Percentiles rank a stretch among this genome's conserved stretches.
Evolutionary conservation across 1,140 invertebrate species (phyloP).

Genomic region (Cheumatopsyche charites): DNA sequence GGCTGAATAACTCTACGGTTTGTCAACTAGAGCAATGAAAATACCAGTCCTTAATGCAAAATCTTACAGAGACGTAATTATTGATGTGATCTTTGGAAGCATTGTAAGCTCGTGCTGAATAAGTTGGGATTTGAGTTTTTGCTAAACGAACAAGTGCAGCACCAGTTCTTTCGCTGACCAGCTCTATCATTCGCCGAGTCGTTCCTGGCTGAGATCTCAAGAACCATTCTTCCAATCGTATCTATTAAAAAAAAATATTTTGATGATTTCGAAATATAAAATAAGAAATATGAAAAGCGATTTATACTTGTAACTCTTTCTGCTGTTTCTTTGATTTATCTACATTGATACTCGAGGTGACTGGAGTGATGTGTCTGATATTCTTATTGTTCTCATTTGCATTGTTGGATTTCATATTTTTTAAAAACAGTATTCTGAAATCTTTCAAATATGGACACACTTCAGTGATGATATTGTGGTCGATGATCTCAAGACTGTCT

Average conservation of each 20-base stretch:
- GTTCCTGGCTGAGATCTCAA: slow-evolving; percentile 35
- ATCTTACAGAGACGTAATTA: neutral
- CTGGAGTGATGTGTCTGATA: slow-evolving; percentile 58
- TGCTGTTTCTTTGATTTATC: slow-evolving; percentile 56
- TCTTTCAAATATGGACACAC: slow-evolving; percentile 57
- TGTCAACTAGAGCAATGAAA: no score
- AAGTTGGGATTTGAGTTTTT: slow-evolving; percentile 26
- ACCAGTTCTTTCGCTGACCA: slow-evolving; percentile 43
- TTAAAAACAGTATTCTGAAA: slow-evolving; percentile 51
- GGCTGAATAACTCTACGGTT: no score
- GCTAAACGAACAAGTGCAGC: slow-evolving; percentile 37
- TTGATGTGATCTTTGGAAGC: neutral
- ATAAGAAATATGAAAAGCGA: slow-evolving; percentile 6
- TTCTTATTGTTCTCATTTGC: slow-evolving; percentile 52
- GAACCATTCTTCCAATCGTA: slow-evolving; percentile 46
- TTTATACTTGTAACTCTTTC: slow-evolving; percentile 56
- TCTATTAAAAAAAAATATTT: slow-evolving; percentile 11
- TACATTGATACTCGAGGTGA: slow-evolving; percentile 53
- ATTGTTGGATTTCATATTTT: slow-evolving; percentile 46
- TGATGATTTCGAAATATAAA: neutral
- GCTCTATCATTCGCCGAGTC: slow-evolving; percentile 8
- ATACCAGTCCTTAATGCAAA: neutral
- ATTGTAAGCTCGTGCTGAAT: slow-evolving; percentile 15
- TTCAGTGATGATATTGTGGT: slow-evolving; percentile 53
- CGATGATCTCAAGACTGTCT: slow-evolving; percentile 54